Conservation (phyloP, 2,113 vertebrate genomes). For the Rhinichthys klamathensis region DNA sequence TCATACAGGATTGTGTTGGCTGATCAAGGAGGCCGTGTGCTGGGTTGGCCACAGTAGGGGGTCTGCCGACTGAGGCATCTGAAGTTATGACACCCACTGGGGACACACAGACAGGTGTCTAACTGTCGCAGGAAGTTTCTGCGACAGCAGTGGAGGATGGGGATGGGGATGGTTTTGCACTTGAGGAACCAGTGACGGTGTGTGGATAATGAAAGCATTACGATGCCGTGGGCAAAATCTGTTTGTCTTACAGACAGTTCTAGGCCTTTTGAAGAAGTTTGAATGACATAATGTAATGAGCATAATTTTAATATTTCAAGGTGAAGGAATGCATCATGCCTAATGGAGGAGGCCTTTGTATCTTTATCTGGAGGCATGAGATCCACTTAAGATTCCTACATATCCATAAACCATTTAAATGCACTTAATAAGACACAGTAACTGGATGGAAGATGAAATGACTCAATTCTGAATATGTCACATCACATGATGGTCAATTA, state of each 20-base stretch:
- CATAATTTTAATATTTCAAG: conserved; percentile 7
- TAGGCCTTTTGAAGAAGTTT: neutral
- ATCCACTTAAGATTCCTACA: neutral
- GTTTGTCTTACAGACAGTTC: conserved; percentile 23
- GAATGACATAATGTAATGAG: neutral
- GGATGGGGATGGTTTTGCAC: neutral
- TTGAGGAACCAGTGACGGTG: neutral
- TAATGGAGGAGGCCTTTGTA: neutral
- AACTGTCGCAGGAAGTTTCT: conserved; percentile 30
- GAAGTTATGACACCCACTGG: conserved; percentile 44
- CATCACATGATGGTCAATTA: neutral
- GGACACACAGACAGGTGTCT: conserved; percentile 48
- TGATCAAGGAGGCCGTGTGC: conserved; percentile 45
- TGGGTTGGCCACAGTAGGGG: conserved; percentile 24
- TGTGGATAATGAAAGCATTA: conserved; percentile 18
- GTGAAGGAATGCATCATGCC: neutral
- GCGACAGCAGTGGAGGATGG: neutral
- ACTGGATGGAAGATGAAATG: neutral
- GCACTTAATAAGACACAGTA: neutral
- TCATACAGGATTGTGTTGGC: conserved; percentile 24
- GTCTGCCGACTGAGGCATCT: conserved; percentile 30
- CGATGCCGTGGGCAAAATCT: neutral
- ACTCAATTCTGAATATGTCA: neutral
- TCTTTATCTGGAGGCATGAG: neutral
- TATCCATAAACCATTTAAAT: conserved; percentile 18